Evolutionary conservation across 1,140 invertebrate species (phyloP).

Genomic region (Nymphalis io): DNA sequence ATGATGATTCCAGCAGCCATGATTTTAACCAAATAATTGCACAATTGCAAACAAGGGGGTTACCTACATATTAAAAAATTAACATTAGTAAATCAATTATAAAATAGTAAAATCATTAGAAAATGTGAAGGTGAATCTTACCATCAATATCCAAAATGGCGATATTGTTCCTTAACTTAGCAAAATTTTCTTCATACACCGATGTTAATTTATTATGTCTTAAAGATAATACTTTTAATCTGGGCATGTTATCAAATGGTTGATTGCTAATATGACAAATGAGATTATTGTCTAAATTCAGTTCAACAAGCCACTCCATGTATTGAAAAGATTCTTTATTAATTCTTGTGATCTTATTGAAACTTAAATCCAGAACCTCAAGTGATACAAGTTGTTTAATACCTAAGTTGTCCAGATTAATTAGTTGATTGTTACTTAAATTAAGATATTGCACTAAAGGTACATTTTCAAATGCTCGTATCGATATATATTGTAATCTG

Average conservation of each 20-base stretch:
- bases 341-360: conserved; percentile 88
- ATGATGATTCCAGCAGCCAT: conserved; percentile 88
- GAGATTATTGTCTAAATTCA: conserved; percentile 89
- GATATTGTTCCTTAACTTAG: conserved; percentile 88
- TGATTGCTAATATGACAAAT: conserved; percentile 86
- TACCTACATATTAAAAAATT: conserved; percentile 82
- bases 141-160: conserved; percentile 92
- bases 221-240: conserved; percentile 89
- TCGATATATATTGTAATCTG: conserved; percentile 85
- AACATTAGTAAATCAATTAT: conserved; percentile 7
- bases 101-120: background rate
- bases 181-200: conserved; percentile 88
- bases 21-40: conserved; percentile 89
- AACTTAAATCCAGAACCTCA: conserved; percentile 90
- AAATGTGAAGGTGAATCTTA: conserved; percentile 68
- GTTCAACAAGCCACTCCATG: conserved; percentile 92
- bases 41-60: conserved; percentile 90
- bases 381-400: conserved; percentile 86
- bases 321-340: conserved; percentile 83
- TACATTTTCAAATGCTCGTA: conserved; percentile 88
- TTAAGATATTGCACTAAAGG: conserved; percentile 90
- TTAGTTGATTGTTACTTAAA: conserved; percentile 89
- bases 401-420: conserved; percentile 86
- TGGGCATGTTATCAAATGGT: conserved; percentile 90
- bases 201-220: conserved; percentile 89